Base-by-base conservation (phyloP, 2,797 vertebrate genomes). In the Columba guinea region DNA sequence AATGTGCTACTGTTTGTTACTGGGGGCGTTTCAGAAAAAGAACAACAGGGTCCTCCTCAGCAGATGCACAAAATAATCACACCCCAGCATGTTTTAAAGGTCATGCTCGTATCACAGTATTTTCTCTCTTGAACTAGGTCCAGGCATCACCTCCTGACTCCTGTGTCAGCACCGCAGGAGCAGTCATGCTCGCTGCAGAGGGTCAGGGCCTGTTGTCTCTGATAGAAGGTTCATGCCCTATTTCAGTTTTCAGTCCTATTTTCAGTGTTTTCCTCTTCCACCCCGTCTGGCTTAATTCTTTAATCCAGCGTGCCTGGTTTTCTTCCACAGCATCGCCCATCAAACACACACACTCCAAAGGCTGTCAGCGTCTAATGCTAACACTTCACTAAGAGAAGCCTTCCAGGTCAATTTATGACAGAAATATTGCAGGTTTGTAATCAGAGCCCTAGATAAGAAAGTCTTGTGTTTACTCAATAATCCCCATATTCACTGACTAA, bases 371-470 rank as follows among this genome's bases (percentile, higher is more conserved):
- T 73, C 22, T 87, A 79, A 96, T 44, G 88, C 37, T 84, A 91
- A 82, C 2, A 23, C 60, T 95, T 82, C 84, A 74, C 49, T 77
- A 52, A n/a, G 28, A 87, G 34, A 89, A 93, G 53, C 23, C 88
- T 87, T 87, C 56, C n/a, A 84, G 80, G 91, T 95, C 90, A 91
- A 32, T 58, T 89, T 83, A 71, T 80, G 94, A 93, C 81, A 96
- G 90, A 90, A 91, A 94, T 84, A 94, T 74, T 90, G 41, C 70
- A 90, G 83, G 77, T 88, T 88, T 92, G 63, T 76, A 88, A 93
- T 91, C 44, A 69, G 28, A 92, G 48, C 27, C 62, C 35, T 65
- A 49, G 34, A 76, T 52, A 58, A 84, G 49, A 80, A 89, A 91
- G 17, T 26, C 80, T 46, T 49, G n/a, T 67, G 70, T 91, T 95